Percentiles rank a stretch among this genome's conserved stretches.
Evolutionary conservation across 2,888 invertebrate genomes (phyloP).

Genomic region (Pherbina coryleti): DNA sequence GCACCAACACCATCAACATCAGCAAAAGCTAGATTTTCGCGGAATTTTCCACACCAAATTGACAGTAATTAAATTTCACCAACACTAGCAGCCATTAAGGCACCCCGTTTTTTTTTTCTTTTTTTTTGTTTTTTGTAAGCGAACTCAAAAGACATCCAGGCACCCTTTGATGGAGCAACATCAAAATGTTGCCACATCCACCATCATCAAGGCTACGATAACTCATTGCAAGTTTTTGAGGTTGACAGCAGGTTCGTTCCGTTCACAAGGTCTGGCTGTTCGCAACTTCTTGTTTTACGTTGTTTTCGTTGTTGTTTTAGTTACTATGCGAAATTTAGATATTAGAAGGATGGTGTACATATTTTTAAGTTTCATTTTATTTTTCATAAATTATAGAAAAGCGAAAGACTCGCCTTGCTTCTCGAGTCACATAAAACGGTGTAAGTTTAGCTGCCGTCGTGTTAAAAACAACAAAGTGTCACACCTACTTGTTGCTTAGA

Average conservation of each 20-base stretch:
- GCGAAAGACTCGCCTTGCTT: too few species aligned
- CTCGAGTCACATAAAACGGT: too few species aligned
- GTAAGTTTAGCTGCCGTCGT: too few species aligned
- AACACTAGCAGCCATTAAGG: background rate
- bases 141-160: background rate
- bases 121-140: too few species aligned
- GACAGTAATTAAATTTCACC: background rate
- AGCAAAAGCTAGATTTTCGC: too few species aligned
- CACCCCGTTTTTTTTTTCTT: too few species aligned
- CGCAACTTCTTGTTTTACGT: background rate
- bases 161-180: background rate
- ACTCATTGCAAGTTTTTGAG: background rate
- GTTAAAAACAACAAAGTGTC: too few species aligned
- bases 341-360: too few species aligned
- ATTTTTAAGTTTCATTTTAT: too few species aligned
- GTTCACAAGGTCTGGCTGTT: too few species aligned
- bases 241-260: background rate
- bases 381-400: too few species aligned
- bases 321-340: background rate
- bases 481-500: too few species aligned
- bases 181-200: background rate
- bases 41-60: background rate
- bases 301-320: background rate
- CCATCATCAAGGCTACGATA: background rate
- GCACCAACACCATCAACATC: background rate